These are phyloP conservation scores for Nycticebus coucang DNA, from an alignment of 2,113 vertebrate species.

Conservation along the genomic window DNA sequence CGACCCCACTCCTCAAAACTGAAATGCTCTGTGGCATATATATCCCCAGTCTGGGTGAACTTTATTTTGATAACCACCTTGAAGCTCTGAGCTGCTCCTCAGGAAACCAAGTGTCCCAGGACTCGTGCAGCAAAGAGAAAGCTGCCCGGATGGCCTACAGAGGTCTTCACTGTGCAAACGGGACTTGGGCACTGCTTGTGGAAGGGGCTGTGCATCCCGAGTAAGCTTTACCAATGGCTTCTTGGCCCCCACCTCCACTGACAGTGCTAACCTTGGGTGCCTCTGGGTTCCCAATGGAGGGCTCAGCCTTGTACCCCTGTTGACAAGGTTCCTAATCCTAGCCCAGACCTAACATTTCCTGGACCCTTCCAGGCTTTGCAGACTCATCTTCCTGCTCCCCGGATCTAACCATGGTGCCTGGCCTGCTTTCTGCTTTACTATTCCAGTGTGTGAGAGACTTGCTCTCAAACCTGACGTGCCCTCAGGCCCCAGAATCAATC, in stretches of 20 bases:
- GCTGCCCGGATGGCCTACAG: accelerated
- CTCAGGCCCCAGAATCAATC: neutral
- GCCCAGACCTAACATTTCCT: neutral
- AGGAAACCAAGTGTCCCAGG: neutral
- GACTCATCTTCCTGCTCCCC: neutral
- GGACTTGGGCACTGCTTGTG: neutral
- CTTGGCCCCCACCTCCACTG: neutral
- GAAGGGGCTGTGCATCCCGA: neutral
- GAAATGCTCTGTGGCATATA: neutral
- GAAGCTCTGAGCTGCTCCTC: neutral
- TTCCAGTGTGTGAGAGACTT: neutral
- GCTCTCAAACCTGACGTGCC: neutral
- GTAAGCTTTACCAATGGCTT: neutral
- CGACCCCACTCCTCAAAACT: neutral
- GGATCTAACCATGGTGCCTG: neutral
- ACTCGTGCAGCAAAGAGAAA: neutral
- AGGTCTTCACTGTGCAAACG: neutral
- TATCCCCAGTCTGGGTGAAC: neutral
- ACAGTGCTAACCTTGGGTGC: neutral
- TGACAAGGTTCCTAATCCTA: neutral
- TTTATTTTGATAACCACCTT: neutral
- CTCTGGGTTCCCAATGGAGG: neutral
- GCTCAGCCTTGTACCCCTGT: neutral
- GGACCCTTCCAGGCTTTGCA: neutral
- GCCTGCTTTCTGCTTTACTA: neutral